phyloP scores from a whole-genome alignment of 2,888 invertebrate genomes.

The Exephanes ischioxanthus region DNA sequence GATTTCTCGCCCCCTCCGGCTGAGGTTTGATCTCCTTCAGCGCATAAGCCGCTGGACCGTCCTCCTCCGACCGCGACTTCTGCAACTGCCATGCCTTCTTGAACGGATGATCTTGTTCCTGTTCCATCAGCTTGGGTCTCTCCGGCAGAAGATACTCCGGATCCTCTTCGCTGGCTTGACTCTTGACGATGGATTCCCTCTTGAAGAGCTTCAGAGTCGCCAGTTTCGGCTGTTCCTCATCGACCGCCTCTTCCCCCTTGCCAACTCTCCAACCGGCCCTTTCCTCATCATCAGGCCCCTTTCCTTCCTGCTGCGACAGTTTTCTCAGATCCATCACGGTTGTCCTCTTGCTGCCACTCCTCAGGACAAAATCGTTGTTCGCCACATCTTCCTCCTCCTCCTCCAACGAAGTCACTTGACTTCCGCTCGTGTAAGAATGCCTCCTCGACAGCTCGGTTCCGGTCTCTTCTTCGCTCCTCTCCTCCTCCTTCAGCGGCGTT shows the following conservation, averaged over 20 bases:
- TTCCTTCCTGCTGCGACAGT: constrained; percentile 73
- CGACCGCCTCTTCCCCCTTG: constrained; percentile 52
- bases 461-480: constrained; percentile 71
- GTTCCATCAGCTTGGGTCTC: constrained; percentile 82
- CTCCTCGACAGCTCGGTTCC: constrained; percentile 70
- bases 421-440: constrained; percentile 75
- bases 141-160: constrained; percentile 83
- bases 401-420: constrained; percentile 76
- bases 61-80: constrained; percentile 83
- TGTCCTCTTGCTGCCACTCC: constrained; percentile 76
- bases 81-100: constrained; percentile 84
- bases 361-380: constrained; percentile 77
- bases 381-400: constrained; percentile 76
- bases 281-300: constrained; percentile 66
- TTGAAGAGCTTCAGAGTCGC: constrained; percentile 79
- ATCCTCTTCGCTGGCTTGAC: constrained; percentile 84
- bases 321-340: constrained; percentile 81
- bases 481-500: constrained; percentile 45
- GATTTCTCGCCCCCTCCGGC: constrained; percentile 35
- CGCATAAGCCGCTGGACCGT: constrained; percentile 76
- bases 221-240: constrained; percentile 59
- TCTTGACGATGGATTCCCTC: constrained; percentile 83
- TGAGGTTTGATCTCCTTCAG: constrained; percentile 72
- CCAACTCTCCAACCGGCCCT: constrained; percentile 69
- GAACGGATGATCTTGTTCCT: constrained; percentile 83